A percentile compares a stretch with the other conserved stretches of the same genome.
phyloP scores from a whole-genome alignment of 2,797 vertebrate genomes.

The Eleutherodactylus coqui region DNA sequence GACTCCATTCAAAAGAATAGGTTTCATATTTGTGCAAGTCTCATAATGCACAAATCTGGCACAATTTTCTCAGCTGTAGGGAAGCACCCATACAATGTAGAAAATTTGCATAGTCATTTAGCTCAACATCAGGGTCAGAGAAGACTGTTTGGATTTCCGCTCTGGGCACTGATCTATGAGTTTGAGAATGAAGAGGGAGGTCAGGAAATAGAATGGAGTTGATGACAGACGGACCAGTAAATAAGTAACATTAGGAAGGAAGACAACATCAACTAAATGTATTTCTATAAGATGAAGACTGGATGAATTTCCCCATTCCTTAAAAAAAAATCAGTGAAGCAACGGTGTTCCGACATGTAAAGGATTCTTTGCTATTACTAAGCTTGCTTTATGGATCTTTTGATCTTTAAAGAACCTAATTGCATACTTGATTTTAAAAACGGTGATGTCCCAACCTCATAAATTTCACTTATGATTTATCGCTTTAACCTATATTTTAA shows the following conservation, averaged over 20 bases:
- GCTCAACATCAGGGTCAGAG: neutral
- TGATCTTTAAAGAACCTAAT: neutral
- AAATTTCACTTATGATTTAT: too few species aligned
- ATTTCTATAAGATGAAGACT: neutral
- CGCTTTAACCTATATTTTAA: too few species aligned
- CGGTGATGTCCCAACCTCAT: too few species aligned
- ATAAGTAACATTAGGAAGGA: neutral
- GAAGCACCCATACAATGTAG: neutral
- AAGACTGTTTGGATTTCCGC: neutral
- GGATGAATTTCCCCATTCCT: neutral
- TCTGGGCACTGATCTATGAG: neutral
- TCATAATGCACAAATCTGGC: too few species aligned
- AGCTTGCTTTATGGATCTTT: neutral
- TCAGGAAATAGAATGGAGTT: neutral
- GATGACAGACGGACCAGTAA: neutral
- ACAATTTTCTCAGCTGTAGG: too few species aligned
- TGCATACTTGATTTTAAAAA: too few species aligned
- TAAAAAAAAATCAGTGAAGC: neutral
- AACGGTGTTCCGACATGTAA: neutral
- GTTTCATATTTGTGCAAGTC: too few species aligned
- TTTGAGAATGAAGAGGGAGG: neutral
- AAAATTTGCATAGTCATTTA: neutral
- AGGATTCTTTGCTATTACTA: neutral
- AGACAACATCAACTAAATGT: neutral
- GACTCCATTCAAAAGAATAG: too few species aligned